Evolutionary conservation across 1,140 invertebrate species (phyloP).

Genomic region (Anagrus nilaparvatae): DNA sequence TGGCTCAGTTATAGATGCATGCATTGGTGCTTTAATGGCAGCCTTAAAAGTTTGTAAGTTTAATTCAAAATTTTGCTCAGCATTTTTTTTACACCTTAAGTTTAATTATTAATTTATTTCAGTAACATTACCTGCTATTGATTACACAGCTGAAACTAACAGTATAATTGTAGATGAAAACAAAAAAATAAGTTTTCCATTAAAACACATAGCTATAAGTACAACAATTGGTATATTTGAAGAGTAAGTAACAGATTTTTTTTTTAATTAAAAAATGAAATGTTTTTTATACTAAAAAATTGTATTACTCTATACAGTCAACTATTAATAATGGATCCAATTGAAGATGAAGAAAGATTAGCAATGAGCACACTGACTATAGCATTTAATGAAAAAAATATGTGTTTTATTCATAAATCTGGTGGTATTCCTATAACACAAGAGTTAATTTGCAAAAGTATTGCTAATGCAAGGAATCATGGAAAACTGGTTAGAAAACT

Average conservation of each 20-base stretch:
- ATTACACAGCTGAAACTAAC: conserved; percentile 54
- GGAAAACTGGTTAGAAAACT: conserved; percentile 32
- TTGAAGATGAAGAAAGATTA: conserved; percentile 47
- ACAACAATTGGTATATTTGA: conserved; percentile 65
- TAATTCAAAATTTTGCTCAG: conserved; percentile 4
- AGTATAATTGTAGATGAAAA: conserved; percentile 46
- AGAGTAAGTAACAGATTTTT: conserved; percentile 42
- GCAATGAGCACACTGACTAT: conserved; percentile 30
- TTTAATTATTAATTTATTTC: conserved; percentile 26
- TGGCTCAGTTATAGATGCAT: conserved; percentile 70
- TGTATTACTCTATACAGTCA: conserved; percentile 33
- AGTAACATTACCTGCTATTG: conserved; percentile 58
- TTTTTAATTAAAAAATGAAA: conserved; percentile 8
- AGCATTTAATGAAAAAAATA: conserved; percentile 30
- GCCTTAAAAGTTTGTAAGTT: conserved; percentile 60
- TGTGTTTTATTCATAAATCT: conserved; percentile 40
- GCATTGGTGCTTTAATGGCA: conserved; percentile 58
- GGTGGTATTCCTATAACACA: conserved; percentile 38
- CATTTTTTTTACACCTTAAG: neutral
- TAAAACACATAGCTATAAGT: conserved; percentile 52
- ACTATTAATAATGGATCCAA: conserved; percentile 46
- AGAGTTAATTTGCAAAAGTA: conserved; percentile 30
- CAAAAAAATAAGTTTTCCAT: conserved; percentile 42
- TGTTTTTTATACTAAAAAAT: conserved; percentile 19
- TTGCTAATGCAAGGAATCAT: conserved; percentile 31